Base-by-base conservation (phyloP, 2,797 vertebrate genomes). In the Odontamblyopus lacepedii region DNA sequence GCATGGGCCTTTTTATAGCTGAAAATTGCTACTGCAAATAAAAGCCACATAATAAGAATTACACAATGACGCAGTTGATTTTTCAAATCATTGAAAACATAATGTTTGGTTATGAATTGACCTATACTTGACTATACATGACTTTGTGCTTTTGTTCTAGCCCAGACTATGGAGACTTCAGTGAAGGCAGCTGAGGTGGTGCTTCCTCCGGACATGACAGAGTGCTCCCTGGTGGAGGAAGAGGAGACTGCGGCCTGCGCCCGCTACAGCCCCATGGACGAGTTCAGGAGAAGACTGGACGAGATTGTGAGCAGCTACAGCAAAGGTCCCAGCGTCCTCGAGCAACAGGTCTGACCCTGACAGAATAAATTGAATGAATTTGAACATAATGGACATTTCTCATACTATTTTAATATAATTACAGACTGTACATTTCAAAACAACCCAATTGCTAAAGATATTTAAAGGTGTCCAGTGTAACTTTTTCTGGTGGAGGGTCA, bases 291-390 rank as follows among this genome's bases (percentile, higher is more conserved):
- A 29, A 94, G 95, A 73, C 92, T 99, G 85, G 94, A 98, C 75
- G 95, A 97, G 83, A 98, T 99, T 79, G 92, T 99, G 78, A 93
- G 91, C 75, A 94, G 87, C 0, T 94, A 98, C 0, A 93, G 95
- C 15, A 93, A 95, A 2, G 90, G 92, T 0, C 73, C 71, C 0
- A 38, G 48, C 2, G 70, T 92, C 30, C 63, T 85, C 67, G 92
- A 93, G 67, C 82, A 83, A 68, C 94, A 85, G 89, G 85, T 85
- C 53, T 55, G 2, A n/a, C 19, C 23, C 4, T 19, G 51, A 18
- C 16, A 19, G 1, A 26, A 26, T 27, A 27, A 4, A 57, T 15
- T 16, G 3, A 13, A 3, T 48, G 4, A 15, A 16, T 48, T 23
- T 4, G 44, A 48, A 48, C 3, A 13, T 9, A 38, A 38, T 38